Evolutionary conservation across 2,888 invertebrate species (phyloP).

Genomic region (Drosophila tanythrix): DNA sequence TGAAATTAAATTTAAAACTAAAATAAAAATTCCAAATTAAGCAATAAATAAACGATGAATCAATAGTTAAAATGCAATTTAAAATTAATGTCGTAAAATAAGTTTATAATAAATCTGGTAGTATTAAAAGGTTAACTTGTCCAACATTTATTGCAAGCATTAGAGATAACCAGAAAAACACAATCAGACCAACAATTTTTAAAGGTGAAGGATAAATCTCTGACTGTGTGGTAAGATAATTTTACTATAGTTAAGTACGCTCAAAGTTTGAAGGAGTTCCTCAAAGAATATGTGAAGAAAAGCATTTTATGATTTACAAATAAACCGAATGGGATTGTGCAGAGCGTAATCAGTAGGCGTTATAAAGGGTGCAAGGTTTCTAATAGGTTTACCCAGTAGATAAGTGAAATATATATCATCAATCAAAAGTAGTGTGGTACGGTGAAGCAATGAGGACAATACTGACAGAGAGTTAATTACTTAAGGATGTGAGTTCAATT

Average conservation of each 20-base stretch:
- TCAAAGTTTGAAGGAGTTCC: background rate
- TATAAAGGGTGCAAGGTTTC: rapidly evolving
- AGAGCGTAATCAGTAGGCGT: background rate
- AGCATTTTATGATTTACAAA: background rate
- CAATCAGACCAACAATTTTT: background rate
- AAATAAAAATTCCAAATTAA: background rate
- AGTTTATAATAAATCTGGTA: background rate
- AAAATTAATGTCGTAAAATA: background rate
- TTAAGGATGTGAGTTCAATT: background rate
- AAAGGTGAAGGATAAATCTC: background rate
- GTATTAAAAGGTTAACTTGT: background rate
- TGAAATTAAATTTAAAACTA: background rate
- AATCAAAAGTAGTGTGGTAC: background rate
- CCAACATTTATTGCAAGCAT: background rate
- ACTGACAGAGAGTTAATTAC: no score
- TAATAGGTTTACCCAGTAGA: background rate
- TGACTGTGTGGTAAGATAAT: background rate
- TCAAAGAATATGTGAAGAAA: background rate
- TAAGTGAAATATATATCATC: background rate
- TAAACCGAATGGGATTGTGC: background rate
- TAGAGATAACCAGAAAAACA: background rate
- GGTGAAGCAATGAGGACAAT: background rate
- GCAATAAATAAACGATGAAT: no score
- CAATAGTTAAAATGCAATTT: no score
- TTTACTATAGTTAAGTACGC: background rate